Evolutionary conservation across 2,888 invertebrate species (phyloP).

Genomic region (Euspilapteryx auroguttella): DNA sequence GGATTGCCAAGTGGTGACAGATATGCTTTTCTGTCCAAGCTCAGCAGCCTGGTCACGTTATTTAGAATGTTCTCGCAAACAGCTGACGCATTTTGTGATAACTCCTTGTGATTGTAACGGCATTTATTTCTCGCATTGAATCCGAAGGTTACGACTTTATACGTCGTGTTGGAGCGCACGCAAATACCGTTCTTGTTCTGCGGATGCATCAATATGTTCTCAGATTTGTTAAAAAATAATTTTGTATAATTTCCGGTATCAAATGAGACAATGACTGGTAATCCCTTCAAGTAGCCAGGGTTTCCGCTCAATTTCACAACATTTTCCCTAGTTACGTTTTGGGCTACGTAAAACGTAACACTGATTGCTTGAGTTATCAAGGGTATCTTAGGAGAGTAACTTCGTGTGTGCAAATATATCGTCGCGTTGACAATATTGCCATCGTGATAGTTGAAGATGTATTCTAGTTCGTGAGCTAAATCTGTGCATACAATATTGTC

Average conservation of each 20-base stretch:
- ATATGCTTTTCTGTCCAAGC: constrained; percentile 14
- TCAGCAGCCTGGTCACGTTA: constrained; percentile 17
- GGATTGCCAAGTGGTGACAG: constrained; percentile 41
- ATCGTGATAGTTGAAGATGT: constrained; percentile 28
- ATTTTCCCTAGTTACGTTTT: constrained; percentile 20
- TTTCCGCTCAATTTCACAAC: constrained; percentile 65
- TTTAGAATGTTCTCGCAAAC: constrained; percentile 26
- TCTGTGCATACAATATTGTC: constrained; percentile 22
- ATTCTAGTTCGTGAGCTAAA: constrained; percentile 29
- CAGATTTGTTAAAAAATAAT: constrained; percentile 20
- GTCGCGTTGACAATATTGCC: constrained; percentile 29
- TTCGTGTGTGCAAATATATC: constrained; percentile 24
- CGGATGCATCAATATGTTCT: constrained; percentile 21
- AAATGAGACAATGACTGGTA: constrained; percentile 60
- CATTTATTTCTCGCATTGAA: constrained; percentile 48
- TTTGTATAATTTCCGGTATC: constrained; percentile 24
- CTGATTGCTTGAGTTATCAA: constrained; percentile 27
- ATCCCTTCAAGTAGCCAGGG: constrained; percentile 72
- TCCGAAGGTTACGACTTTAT: constrained; percentile 44
- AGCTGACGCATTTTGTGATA: constrained; percentile 16
- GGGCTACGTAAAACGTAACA: constrained; percentile 24
- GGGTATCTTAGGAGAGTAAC: constrained; percentile 15
- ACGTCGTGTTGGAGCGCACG: constrained; percentile 20
- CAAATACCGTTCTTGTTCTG: constrained; percentile 43
- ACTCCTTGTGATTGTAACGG: constrained; percentile 15